Evolutionary conservation across 2,113 vertebrate genomes (phyloP).

Genomic region (Thinocorus orbignyianus): DNA sequence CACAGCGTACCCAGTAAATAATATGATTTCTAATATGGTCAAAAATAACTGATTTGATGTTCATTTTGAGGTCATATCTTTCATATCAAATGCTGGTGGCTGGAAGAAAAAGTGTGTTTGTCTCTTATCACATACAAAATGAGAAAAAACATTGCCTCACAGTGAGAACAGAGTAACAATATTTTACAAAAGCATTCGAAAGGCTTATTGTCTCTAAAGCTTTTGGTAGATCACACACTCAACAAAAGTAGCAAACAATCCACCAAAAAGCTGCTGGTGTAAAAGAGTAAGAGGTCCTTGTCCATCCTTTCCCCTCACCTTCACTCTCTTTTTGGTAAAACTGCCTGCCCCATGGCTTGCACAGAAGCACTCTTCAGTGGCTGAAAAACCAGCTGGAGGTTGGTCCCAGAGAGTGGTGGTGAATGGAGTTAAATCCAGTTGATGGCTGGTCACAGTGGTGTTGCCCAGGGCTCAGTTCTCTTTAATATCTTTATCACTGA

Average conservation of each 20-base stretch:
- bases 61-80: not conserved
- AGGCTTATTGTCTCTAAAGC: not conserved
- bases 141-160: not conserved
- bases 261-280: not conserved
- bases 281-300: not conserved
- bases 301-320: not conserved
- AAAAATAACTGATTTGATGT: not conserved
- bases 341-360: no score
- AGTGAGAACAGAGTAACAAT: not conserved
- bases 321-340: not conserved
- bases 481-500: no score
- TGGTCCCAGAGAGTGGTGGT: no score
- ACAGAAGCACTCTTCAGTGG: no score
- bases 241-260: fast-evolving
- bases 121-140: not conserved
- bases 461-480: no score
- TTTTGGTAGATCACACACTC: not conserved
- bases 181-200: not conserved
- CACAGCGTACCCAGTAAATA: not conserved
- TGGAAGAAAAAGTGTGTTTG: not conserved
- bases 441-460: no score
- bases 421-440: no score
- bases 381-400: no score
- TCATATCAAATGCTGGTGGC: not conserved
- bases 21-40: not conserved